Evolutionary conservation across 2,888 invertebrate genomes (phyloP).

Genomic region (Biston betularia): DNA sequence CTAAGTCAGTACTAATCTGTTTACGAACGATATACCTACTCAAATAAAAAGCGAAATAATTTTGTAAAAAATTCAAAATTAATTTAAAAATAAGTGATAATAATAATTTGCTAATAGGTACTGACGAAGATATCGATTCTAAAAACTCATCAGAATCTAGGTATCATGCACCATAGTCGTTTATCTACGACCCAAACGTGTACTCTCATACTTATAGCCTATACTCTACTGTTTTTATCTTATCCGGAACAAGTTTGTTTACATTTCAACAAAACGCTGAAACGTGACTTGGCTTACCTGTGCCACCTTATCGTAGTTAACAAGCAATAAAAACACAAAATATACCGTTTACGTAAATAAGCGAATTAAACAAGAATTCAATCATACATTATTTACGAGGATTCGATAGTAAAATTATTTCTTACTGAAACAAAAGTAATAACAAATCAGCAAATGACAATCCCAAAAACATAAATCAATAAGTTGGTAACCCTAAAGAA

Average conservation of each 20-base stretch:
- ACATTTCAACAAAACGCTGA: conserved; percentile 82
- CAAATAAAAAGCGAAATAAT: background rate
- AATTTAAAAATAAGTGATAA: background rate
- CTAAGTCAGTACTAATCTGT: background rate
- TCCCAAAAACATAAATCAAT: conserved; percentile 43
- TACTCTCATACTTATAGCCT: conserved; percentile 35
- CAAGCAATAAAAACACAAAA: conserved; percentile 78
- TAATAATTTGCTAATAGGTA: conserved; percentile 16
- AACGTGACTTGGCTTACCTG: conserved; percentile 80
- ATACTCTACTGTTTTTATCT: conserved; percentile 75
- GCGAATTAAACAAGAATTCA: conserved; percentile 14
- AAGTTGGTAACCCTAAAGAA: conserved; percentile 53
- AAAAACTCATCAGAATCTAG: conserved; percentile 31
- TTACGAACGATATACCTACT: background rate
- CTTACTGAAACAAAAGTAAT: conserved; percentile 16
- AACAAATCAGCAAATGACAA: conserved; percentile 35
- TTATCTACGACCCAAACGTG: conserved; percentile 64
- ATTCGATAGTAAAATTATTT: background rate
- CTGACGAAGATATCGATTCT: conserved; percentile 17
- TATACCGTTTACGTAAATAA: conserved; percentile 59
- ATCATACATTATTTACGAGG: conserved; percentile 1
- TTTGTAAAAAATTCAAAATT: too few species aligned
- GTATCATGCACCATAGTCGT: conserved; percentile 30
- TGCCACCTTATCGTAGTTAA: conserved; percentile 79
- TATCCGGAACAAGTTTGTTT: conserved; percentile 85